Conservation (phyloP, 2,113 vertebrate species). For the Nothobranchius furzeri region DNA sequence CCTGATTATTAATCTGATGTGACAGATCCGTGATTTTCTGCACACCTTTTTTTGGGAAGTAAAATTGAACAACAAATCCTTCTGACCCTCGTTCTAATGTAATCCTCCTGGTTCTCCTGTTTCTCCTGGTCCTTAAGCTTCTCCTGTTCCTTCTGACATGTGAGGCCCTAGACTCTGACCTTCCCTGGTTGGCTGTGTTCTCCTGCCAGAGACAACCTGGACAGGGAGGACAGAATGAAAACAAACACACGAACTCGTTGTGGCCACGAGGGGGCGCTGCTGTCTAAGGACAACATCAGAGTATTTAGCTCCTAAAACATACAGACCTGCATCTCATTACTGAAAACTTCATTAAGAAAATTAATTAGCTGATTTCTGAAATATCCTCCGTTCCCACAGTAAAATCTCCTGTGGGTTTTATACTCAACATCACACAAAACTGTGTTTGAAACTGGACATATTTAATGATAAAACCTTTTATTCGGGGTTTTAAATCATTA, state of each 20-base stretch:
- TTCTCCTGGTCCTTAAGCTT: too few species aligned
- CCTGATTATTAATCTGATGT: conserved; percentile 17
- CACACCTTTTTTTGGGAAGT: not conserved
- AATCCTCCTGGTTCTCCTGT: conserved; percentile 34
- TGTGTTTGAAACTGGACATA: too few species aligned
- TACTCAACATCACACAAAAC: too few species aligned
- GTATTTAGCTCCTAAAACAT: conserved; percentile 3
- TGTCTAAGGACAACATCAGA: conserved; percentile 42
- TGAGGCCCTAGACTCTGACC: conserved; percentile 53
- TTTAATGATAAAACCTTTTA: too few species aligned
- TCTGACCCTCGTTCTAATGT: conserved; percentile 12
- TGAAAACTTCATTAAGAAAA: too few species aligned
- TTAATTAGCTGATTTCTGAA: too few species aligned
- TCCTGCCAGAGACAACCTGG: conserved; percentile 59
- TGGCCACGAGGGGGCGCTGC: conserved; percentile 61
- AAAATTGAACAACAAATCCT: not conserved
- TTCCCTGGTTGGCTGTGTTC: conserved; percentile 56
- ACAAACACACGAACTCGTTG: conserved; percentile 44
- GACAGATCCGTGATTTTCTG: not conserved
- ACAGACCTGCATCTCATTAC: too few species aligned
- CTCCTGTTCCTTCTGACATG: conserved; percentile 36
- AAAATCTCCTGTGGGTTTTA: too few species aligned
- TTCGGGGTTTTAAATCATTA: too few species aligned
- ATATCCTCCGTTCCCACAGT: too few species aligned
- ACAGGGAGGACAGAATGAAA: conserved; percentile 58